These are phyloP conservation scores for Eciton burchellii DNA, from an alignment of 1,140 invertebrate genomes.

Conservation along the genomic window DNA sequence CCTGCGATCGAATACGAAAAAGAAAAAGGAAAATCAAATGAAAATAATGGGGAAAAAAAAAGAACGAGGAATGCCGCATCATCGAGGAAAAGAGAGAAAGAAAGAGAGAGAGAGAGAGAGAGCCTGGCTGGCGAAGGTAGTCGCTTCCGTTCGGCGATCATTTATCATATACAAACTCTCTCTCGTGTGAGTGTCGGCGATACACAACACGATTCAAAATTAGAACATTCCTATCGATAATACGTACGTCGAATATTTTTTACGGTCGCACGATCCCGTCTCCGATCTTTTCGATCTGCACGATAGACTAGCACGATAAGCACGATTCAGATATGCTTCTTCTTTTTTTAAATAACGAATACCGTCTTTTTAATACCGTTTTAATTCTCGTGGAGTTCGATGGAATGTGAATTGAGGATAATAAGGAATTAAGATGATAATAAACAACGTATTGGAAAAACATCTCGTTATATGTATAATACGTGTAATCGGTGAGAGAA, in stretches of 20 bases:
- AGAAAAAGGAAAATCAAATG: background rate
- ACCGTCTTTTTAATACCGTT: too few species aligned
- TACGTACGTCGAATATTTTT: conserved; percentile 8
- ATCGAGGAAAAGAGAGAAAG: too few species aligned
- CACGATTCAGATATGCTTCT: too few species aligned
- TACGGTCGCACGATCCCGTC: background rate
- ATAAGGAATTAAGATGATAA: background rate
- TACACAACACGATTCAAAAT: background rate
- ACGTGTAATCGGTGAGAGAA: too few species aligned
- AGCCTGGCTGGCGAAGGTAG: background rate
- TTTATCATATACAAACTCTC: background rate
- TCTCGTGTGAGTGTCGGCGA: conserved; percentile 47
- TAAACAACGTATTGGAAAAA: background rate
- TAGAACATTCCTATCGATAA: conserved; percentile 1
- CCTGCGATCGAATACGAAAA: conserved; percentile 42
- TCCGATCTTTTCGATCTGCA: background rate
- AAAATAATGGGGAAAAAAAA: conserved; percentile 21
- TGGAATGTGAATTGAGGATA: background rate
- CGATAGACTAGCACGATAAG: too few species aligned
- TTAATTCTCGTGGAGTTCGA: background rate
- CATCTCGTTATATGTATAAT: background rate
- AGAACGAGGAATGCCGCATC: conserved; percentile 12
- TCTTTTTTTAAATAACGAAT: too few species aligned
- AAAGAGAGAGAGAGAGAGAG: too few species aligned
- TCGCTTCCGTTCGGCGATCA: background rate